Evolutionary conservation across 2,113 vertebrate species (phyloP).

Genomic region (Chlamydotis undulata): DNA sequence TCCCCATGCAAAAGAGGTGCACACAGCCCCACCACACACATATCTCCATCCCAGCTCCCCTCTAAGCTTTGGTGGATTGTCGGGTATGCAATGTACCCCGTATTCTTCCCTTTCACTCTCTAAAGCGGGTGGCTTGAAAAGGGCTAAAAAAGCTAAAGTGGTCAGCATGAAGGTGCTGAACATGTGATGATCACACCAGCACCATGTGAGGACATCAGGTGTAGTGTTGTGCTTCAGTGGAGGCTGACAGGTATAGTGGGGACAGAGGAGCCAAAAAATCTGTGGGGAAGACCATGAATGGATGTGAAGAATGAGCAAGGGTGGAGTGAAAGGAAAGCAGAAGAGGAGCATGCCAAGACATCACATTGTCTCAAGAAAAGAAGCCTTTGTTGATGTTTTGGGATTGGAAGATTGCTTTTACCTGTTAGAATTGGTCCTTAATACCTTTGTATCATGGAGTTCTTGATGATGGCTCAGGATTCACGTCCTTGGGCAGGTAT

Average conservation of each 20-base stretch:
- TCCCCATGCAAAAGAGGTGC: not conserved
- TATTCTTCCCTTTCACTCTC: constrained; percentile 14
- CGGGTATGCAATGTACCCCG: not conserved
- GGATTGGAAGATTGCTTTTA: not conserved
- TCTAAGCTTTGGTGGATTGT: not conserved
- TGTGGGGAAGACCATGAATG: not conserved
- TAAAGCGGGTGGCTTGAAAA: not conserved
- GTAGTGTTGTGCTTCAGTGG: fast-evolving
- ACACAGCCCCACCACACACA: not conserved
- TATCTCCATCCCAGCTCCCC: not conserved
- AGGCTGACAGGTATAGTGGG: not conserved
- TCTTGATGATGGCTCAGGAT: constrained; percentile 20
- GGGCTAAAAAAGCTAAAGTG: not conserved
- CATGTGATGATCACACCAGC: not conserved
- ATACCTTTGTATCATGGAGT: not conserved
- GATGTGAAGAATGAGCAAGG: not conserved
- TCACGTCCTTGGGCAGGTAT: not conserved
- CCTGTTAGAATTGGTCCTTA: constrained; percentile 35
- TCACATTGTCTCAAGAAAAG: not conserved
- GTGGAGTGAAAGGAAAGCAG: not conserved
- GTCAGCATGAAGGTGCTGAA: not conserved
- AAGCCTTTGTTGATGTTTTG: not conserved
- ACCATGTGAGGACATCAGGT: not conserved
- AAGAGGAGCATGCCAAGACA: not conserved
- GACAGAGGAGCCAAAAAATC: not conserved